Base-by-base conservation (phyloP, 2,113 vertebrate species). In the Strix uralensis region DNA sequence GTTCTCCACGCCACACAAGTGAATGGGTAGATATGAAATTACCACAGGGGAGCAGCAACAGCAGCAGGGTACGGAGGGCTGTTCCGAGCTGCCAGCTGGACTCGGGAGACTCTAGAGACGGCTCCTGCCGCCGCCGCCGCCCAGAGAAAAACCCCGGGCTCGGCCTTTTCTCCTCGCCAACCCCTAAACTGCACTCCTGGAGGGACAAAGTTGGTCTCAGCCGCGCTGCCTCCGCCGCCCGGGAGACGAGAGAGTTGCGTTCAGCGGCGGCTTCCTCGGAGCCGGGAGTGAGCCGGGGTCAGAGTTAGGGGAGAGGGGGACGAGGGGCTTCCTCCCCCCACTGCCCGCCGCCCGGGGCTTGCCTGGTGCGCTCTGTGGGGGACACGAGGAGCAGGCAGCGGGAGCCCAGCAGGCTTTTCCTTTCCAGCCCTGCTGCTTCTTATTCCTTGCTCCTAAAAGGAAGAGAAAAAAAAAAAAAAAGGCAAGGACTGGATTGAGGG, bases 1-100 rank as follows among this genome's bases (percentile, higher is more conserved):
- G 94, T 96, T 97, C 94, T 96, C 95, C 86, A 87, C 97, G 90
- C 95, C 95, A 91, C 90, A 36, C 95, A 46, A 92, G 96, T 98
- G 98, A 98, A 98, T 98, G 97, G 96, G 98, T 97, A 96, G 97
- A 88, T 96, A 98, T 97, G 97, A 98, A 94, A 97, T 96, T 96
- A 63, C 96, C 95, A 96, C 78, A 95, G 71, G 90, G 94, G 97
- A 97, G 96, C 88, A 90, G 96, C 93, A 70, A 7, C 73, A 34
- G 94, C 96, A 94, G 96, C 94, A 80, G 85, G 88, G 90, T 61
- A 94, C 95, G 92, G 90, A 96, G 84, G 96, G 83, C 46, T 77
- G 71, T 67, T 94, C 96, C 34, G 71, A 80, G 93, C 93, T 88
- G 91, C 84, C 95, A 16, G 88, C 88, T 21, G 80, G 90, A 72